These are phyloP conservation scores for Dolomedes plantarius DNA, from an alignment of 2,888 invertebrate species.

Conservation along the genomic window DNA sequence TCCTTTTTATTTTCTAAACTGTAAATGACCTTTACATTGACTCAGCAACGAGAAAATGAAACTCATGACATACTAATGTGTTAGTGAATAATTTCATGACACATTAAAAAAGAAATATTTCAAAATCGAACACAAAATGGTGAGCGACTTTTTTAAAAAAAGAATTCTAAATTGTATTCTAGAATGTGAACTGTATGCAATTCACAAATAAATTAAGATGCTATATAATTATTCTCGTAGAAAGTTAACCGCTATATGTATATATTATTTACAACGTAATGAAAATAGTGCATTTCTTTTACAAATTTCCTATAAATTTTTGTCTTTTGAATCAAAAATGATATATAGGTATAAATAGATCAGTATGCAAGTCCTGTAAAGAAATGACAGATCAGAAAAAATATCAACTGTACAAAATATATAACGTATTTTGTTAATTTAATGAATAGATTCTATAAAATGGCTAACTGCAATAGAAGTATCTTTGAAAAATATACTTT, in stretches of 20 bases:
- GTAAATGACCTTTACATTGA: no score
- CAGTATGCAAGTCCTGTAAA: background rate
- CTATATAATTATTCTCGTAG: background rate
- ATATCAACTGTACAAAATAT: background rate
- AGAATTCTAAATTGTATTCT: no score
- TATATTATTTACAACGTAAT: background rate
- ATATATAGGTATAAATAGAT: background rate
- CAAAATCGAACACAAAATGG: no score
- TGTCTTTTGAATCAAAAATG: background rate
- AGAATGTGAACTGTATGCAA: no score
- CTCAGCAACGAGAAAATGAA: no score
- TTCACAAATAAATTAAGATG: no score
- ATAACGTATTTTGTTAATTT: background rate
- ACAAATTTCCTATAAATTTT: slow-evolving; percentile 7
- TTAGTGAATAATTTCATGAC: no score
- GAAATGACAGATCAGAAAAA: background rate
- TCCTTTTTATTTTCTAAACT: no score
- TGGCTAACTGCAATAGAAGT: background rate
- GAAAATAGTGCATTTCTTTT: background rate
- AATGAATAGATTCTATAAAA: background rate
- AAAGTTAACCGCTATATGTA: background rate
- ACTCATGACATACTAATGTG: no score
- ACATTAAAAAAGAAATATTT: no score
- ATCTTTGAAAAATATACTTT: background rate
- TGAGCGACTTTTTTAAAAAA: no score